phyloP scores from a whole-genome alignment of 1,140 invertebrate species.

The Trichomalopsis sarcophagae region DNA sequence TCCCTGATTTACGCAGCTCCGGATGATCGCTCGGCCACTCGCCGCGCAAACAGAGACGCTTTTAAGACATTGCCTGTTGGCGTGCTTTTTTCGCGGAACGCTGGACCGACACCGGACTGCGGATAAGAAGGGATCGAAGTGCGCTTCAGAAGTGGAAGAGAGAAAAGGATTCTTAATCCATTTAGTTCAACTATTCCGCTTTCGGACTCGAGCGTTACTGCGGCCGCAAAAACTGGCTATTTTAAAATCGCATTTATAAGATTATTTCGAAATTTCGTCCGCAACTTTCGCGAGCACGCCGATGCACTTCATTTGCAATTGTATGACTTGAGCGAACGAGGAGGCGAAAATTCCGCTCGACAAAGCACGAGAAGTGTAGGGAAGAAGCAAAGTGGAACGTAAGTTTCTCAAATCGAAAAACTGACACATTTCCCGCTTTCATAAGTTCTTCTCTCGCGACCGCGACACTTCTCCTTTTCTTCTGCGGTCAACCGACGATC shows the following conservation, averaged over 20 bases:
- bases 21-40: constrained; percentile 1
- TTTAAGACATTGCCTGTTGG: constrained; percentile 33
- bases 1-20: constrained; percentile 37
- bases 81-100: constrained; percentile 5
- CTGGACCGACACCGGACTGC: neutral
- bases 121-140: neutral
- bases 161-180: neutral
- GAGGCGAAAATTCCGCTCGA: neutral
- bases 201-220: too few relatives aligned
- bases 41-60: constrained; percentile 39
- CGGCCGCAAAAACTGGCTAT: neutral
- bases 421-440: neutral
- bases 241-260: neutral
- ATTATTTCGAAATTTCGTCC: neutral
- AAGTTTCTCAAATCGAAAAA: neutral
- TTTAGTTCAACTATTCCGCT: too few relatives aligned
- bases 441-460: neutral
- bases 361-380: neutral
- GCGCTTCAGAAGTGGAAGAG: neutral
- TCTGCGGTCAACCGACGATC: neutral
- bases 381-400: neutral
- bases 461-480: neutral
- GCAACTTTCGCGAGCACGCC: neutral
- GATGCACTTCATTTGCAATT: neutral
- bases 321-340: neutral